phyloP scores from a whole-genome alignment of 2,113 vertebrate genomes.

The Hippocampus guttulatus region DNA sequence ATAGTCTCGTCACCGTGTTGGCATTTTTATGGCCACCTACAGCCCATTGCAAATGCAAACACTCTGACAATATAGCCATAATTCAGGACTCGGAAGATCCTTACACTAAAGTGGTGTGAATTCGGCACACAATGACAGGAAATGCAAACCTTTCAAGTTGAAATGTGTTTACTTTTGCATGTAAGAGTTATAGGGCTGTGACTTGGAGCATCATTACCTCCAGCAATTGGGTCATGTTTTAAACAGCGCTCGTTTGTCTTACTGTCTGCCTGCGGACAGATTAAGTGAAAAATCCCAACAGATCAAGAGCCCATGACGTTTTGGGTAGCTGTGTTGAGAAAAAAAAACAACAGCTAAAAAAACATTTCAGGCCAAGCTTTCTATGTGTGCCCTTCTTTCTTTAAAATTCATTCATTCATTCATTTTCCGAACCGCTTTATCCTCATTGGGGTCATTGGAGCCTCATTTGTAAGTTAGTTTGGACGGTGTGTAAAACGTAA shows the following conservation, averaged over 20 bases:
- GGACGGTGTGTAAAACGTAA: too few species aligned
- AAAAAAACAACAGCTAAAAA: not conserved
- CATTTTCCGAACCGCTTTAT: too few species aligned
- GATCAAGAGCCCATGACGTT: not conserved
- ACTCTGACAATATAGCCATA: conserved; percentile 31
- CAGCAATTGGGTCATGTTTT: not conserved
- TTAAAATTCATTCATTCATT: not conserved
- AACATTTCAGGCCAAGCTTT: not conserved
- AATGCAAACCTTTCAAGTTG: conserved; percentile 23
- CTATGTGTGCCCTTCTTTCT: not conserved
- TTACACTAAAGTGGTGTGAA: conserved; percentile 28
- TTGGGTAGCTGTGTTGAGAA: not conserved
- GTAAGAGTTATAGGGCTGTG: conserved; percentile 32
- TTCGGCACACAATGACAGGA: conserved; percentile 13
- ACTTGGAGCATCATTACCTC: conserved; percentile 9
- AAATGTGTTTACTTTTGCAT: conserved; percentile 18
- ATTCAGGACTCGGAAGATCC: conserved; percentile 27
- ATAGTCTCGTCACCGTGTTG: conserved; percentile 43
- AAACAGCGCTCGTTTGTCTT: conserved; percentile 3
- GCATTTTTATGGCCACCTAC: conserved; percentile 44
- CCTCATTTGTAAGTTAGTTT: too few species aligned
- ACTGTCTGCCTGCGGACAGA: not conserved
- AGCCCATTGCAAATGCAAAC: conserved; percentile 45
- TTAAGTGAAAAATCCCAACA: not conserved
- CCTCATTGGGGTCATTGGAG: too few species aligned